phyloP scores from a whole-genome alignment of 2,888 invertebrate genomes.

The Melanargia galathea region DNA sequence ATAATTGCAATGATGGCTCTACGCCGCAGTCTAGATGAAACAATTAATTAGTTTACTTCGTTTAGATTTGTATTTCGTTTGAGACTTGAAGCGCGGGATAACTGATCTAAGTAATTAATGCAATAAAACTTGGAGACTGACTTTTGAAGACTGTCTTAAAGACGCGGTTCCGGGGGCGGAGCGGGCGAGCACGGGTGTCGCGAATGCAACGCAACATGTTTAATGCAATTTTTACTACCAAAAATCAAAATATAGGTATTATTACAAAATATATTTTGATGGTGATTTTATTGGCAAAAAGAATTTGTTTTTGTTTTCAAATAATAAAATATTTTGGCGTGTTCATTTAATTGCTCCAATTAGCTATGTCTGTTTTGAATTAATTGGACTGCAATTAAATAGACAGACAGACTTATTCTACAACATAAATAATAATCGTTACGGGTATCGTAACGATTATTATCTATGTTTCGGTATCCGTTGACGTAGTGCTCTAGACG shows the following conservation, averaged over 20 bases:
- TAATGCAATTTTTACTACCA: constrained; percentile 52
- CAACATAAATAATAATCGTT: too few relatives aligned
- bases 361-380: neutral
- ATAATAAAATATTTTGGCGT: constrained; percentile 44
- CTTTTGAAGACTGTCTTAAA: constrained; percentile 81
- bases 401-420: constrained; percentile 27
- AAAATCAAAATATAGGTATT: constrained; percentile 63
- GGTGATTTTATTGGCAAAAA: constrained; percentile 41
- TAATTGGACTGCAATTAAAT: constrained; percentile 31
- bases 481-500: constrained; percentile 35
- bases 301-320: constrained; percentile 44
- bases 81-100: constrained; percentile 54
- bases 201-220: constrained; percentile 40
- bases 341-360: constrained; percentile 52
- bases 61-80: constrained; percentile 54
- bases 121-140: constrained; percentile 81
- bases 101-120: constrained; percentile 73
- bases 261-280: constrained; percentile 42
- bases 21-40: constrained; percentile 35
- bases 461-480: constrained; percentile 36
- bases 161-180: constrained; percentile 55
- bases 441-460: constrained; percentile 23
- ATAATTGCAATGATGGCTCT: constrained; percentile 39
- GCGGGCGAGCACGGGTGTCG: constrained; percentile 40
- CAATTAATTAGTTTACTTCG: constrained; percentile 49